These are phyloP conservation scores for Acanthiza pusilla DNA, from an alignment of 2,797 vertebrate genomes.

Conservation along the genomic window DNA sequence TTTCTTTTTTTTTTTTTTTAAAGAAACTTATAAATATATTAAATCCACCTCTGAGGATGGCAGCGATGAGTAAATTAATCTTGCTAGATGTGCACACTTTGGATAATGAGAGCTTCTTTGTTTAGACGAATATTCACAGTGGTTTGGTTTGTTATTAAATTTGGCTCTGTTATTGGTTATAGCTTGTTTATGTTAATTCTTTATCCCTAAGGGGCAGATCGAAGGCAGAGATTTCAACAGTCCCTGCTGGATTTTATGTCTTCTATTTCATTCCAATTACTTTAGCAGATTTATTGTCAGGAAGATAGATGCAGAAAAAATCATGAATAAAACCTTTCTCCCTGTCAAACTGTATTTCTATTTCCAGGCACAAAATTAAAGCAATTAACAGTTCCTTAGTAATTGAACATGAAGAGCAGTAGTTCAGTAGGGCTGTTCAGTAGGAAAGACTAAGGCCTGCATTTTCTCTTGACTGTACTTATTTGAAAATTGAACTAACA, in stretches of 20 bases:
- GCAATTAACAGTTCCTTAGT: background rate
- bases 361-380: background rate
- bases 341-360: background rate
- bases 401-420: background rate
- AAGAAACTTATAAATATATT: background rate
- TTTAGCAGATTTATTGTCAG: background rate
- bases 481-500: background rate
- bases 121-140: background rate
- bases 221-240: background rate
- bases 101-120: background rate
- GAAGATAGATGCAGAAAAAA: background rate
- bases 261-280: background rate
- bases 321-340: background rate
- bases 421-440: background rate
- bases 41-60: background rate
- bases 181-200: background rate
- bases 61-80: background rate
- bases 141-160: background rate
- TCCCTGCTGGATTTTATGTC: background rate
- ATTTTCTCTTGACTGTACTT: background rate
- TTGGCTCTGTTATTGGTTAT: background rate
- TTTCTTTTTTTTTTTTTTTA: background rate
- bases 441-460: background rate
- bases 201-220: background rate
- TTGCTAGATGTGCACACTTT: background rate